Base-by-base conservation (phyloP, 92 coral and sea anemone species). In the Porites rus region DNA sequence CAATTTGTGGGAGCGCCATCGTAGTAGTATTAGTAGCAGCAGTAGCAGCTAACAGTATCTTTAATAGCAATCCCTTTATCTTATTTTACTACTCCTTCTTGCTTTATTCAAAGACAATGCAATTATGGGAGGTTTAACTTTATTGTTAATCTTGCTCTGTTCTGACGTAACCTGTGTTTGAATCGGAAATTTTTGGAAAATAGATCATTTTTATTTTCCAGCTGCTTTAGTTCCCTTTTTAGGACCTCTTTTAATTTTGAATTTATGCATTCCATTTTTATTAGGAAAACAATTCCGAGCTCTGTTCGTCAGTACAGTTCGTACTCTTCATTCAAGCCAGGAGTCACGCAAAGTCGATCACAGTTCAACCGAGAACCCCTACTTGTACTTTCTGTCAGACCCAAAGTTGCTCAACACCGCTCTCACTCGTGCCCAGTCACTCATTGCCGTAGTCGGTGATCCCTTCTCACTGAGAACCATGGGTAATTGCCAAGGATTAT, bases 241-340 rank as follows among this genome's bases (percentile, higher is more conserved):
- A 56, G 11, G 11, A 56, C 61, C 16, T 10, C 61, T 10, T 11
- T 56, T 10, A 14, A 10, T 8, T 10, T 10, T 56, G 61, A 10
- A 56, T 56, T 56, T 14, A 10, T 56, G 61, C 16, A 10, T 10
- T 56, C 61, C 8, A 0, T 59, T 61, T 69, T 24, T 0, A 61
- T 1, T 67, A 94, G 97, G 97, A 24, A 86, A 94, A 62, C 91
- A 94, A 51, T 94, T 91, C 82, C 85, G 89, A 60, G 97, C 90
- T 13, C 83, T 94, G n/a, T 86, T 94, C 28, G 92, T 94, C 74
- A 94, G 97, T 72, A 91, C 94, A 21, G 97, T 94, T n/a, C 81
- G 97, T 65, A 91, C 97, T 51, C 17, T 60, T 9, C 90, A 85
- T 51, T 86, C 88, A 1, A 91, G 92, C 77, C 61, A 70, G 75